phyloP scores from a whole-genome alignment of 2,113 vertebrate genomes.

The Holacanthus passer region DNA sequence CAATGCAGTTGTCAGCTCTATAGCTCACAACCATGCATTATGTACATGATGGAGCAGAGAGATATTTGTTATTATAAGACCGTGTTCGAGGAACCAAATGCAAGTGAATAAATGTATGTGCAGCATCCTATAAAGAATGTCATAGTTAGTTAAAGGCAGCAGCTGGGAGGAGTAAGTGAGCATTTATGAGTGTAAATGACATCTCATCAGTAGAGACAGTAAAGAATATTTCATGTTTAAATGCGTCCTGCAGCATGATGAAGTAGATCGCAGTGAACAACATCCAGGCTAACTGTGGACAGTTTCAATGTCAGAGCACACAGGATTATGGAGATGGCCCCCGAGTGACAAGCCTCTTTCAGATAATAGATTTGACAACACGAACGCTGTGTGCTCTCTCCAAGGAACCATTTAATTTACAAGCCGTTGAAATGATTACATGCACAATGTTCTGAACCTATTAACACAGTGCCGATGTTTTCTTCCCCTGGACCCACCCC shows the following conservation, averaged over 20 bases:
- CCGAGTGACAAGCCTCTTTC: slow-evolving; percentile 24
- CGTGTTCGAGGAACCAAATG: too few relatives aligned
- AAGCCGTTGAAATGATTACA: slow-evolving; percentile 51
- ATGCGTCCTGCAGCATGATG: slow-evolving; percentile 36
- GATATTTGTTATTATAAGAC: too few relatives aligned
- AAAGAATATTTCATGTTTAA: slow-evolving; percentile 9
- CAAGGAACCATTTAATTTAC: slow-evolving; percentile 63
- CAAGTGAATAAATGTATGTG: too few relatives aligned
- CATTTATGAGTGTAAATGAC: slow-evolving; percentile 30
- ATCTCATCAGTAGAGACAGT: slow-evolving; percentile 28
- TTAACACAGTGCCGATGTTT: slow-evolving; percentile 46
- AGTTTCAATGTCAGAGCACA: slow-evolving; percentile 29
- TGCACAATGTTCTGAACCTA: slow-evolving; percentile 46
- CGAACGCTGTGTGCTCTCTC: slow-evolving; percentile 59
- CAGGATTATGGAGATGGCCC: slow-evolving; percentile 20
- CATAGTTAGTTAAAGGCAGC: not conserved
- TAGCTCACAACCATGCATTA: slow-evolving; percentile 21
- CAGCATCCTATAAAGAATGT: not conserved
- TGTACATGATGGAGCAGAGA: slow-evolving; percentile 4
- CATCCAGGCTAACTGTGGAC: not conserved
- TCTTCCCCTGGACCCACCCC: not conserved
- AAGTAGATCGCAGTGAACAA: slow-evolving; percentile 33
- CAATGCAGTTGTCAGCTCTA: not conserved
- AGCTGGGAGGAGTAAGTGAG: not conserved
- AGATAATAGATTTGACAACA: slow-evolving; percentile 55